Conservation (phyloP, 2,113 vertebrate genomes). For the Sander vitreus region DNA sequence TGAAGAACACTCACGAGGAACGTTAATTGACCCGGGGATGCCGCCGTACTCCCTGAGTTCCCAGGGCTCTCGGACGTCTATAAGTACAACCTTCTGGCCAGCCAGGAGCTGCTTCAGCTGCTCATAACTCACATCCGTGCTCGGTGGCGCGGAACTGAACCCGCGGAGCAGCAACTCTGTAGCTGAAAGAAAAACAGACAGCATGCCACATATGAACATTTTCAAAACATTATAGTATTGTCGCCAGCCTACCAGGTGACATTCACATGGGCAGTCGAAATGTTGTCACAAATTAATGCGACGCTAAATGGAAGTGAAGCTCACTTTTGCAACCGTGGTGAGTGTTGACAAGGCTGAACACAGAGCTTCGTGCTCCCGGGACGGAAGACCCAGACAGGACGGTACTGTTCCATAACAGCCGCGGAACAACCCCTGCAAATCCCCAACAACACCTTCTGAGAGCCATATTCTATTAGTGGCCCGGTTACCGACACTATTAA, state of each 20-base stretch:
- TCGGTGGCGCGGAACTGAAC: conserved; percentile 73
- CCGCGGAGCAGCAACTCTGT: conserved; percentile 53
- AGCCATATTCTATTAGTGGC: conserved; percentile 65
- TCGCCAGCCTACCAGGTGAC: background rate
- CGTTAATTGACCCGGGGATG: conserved; percentile 90
- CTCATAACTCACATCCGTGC: conserved; percentile 83
- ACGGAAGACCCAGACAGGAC: conserved; percentile 24
- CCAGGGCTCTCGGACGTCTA: conserved; percentile 94
- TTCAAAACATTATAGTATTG: background rate
- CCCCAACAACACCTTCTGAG: conserved; percentile 60
- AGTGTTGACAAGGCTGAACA: conserved; percentile 42
- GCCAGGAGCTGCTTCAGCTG: conserved; percentile 89
- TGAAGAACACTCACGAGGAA: conserved; percentile 88
- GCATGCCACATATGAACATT: background rate
- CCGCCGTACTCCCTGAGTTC: conserved; percentile 88
- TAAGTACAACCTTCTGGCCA: conserved; percentile 76
- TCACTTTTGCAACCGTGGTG: conserved; percentile 55
- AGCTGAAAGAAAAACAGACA: conserved; percentile 31
- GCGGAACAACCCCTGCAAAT: conserved; percentile 46
- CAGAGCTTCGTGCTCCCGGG: conserved; percentile 35
- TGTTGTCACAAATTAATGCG: background rate
- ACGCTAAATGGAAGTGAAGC: conserved; percentile 14
- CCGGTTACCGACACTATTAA: background rate
- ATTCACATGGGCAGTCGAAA: background rate
- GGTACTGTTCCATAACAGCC: conserved; percentile 54